A percentile compares a stretch with the other conserved stretches of the same genome.
Conservation (phyloP, 2,888 invertebrate species). For the Coremacera marginata region DNA sequence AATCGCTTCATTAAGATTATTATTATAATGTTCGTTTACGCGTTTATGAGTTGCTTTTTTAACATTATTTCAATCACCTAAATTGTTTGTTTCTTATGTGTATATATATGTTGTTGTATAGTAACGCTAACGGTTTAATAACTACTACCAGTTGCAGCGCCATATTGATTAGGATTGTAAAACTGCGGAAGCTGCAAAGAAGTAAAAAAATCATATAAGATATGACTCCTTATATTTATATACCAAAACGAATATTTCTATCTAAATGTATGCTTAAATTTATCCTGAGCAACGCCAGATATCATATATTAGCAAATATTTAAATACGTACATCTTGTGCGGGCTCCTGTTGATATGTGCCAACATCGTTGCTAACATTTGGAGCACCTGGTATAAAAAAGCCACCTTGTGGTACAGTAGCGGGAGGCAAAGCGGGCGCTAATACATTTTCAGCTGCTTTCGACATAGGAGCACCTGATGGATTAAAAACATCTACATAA, state of each 20-base stretch:
- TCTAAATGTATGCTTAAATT: no score
- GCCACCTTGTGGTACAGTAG: constrained; percentile 64
- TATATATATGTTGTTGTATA: constrained; percentile 3
- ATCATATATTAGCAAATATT: background rate
- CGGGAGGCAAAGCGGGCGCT: constrained; percentile 67
- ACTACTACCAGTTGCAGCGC: constrained; percentile 40
- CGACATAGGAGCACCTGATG: constrained; percentile 71
- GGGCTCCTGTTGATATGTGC: constrained; percentile 49
- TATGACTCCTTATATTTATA: no score
- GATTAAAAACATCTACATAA: constrained; percentile 92
- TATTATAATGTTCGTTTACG: no score
- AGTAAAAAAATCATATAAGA: background rate
- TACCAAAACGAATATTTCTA: no score
- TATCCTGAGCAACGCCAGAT: no score
- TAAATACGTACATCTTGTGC: constrained; percentile 44
- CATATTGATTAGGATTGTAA: constrained; percentile 53
- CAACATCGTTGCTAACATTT: constrained; percentile 29
- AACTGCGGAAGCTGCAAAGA: constrained; percentile 50
- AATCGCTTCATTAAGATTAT: background rate
- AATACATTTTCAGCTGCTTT: constrained; percentile 64
- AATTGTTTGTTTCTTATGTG: background rate
- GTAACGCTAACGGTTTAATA: constrained; percentile 30
- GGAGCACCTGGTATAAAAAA: constrained; percentile 65
- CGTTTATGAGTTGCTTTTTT: background rate
- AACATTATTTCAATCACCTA: background rate